These are phyloP conservation scores for Chloroclysta siterata DNA, from an alignment of 2,888 invertebrate species.

Conservation along the genomic window DNA sequence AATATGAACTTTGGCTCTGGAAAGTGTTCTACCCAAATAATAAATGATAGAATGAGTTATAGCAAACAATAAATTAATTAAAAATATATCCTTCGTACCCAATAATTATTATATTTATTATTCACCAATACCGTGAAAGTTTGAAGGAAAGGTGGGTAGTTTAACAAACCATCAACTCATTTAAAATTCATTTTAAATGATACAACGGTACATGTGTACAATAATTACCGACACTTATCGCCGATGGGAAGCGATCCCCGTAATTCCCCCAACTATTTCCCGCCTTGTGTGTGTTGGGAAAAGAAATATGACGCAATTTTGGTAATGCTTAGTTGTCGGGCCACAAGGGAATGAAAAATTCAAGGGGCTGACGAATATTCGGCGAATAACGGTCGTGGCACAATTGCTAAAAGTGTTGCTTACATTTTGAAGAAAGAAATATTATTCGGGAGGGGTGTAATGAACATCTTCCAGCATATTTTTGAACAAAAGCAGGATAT, in stretches of 20 bases:
- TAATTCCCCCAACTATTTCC: constrained; percentile 77
- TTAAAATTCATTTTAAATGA: neutral
- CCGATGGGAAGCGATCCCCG: constrained; percentile 56
- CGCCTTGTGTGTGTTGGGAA: constrained; percentile 69
- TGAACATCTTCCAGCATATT: constrained; percentile 19
- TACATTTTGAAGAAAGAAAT: constrained; percentile 70
- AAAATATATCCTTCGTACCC: neutral
- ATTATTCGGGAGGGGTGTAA: constrained; percentile 55
- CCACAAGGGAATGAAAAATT: constrained; percentile 84
- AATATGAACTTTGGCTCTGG: no score
- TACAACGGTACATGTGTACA: constrained; percentile 35
- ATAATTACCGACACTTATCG: constrained; percentile 53
- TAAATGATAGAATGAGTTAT: no score
- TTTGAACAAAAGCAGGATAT: neutral
- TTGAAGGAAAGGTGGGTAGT: no score
- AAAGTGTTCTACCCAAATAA: no score
- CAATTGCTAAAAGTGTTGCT: constrained; percentile 78
- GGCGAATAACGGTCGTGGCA: constrained; percentile 55
- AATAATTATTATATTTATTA: neutral
- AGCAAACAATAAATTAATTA: no score
- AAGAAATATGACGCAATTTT: constrained; percentile 85
- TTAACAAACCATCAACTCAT: neutral
- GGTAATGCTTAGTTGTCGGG: constrained; percentile 84
- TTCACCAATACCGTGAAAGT: neutral
- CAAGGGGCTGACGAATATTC: constrained; percentile 79